Evolutionary conservation across 2,113 vertebrate genomes (phyloP).

Genomic region (Manacus vitellinus): DNA sequence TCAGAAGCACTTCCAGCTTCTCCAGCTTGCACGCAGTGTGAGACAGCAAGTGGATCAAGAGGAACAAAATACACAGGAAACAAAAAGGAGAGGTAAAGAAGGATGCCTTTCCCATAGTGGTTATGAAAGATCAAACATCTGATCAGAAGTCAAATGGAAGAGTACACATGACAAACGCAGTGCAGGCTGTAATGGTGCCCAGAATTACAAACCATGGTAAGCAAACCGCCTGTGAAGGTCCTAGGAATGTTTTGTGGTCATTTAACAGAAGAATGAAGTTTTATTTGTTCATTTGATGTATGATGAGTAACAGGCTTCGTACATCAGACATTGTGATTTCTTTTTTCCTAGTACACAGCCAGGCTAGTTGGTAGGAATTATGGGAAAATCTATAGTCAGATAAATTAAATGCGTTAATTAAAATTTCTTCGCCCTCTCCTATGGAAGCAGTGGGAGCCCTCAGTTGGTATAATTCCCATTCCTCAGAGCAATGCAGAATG

Average conservation of each 20-base stretch:
- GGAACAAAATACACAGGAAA: neutral
- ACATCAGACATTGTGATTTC: neutral
- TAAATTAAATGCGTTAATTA: neutral
- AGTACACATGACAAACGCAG: neutral
- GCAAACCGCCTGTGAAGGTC: neutral
- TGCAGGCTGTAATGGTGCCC: neutral
- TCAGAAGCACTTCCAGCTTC: neutral
- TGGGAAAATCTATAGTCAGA: neutral
- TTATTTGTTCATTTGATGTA: neutral
- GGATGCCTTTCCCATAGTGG: accelerated
- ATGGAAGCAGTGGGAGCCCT: neutral
- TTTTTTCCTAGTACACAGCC: neutral
- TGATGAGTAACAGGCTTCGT: neutral
- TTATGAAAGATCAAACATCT: neutral
- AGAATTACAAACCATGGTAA: neutral
- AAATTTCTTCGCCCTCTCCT: neutral
- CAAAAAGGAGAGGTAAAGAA: neutral
- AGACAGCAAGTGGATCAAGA: neutral
- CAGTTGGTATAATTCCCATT: neutral
- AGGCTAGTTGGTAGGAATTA: neutral
- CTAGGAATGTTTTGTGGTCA: neutral
- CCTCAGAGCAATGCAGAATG: neutral
- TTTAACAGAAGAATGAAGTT: neutral
- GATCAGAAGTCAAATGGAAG: neutral
- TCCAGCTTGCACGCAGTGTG: neutral